Percentiles rank a stretch among this genome's conserved stretches.
phyloP scores from a whole-genome alignment of 2,113 vertebrate species.

The Capricornis sumatraensis region DNA sequence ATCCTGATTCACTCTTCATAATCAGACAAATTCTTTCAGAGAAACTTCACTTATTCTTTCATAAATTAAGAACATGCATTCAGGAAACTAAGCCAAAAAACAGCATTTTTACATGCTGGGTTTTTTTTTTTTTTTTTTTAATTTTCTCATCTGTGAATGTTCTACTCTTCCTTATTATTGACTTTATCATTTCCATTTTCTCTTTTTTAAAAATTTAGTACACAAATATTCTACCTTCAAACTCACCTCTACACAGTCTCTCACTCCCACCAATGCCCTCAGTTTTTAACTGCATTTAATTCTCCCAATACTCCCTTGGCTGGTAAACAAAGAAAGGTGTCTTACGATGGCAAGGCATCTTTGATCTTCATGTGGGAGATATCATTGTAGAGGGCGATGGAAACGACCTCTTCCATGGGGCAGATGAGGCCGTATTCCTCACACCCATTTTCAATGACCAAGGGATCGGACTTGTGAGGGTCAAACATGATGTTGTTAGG shows the following conservation, averaged over 20 bases:
- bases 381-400: conserved; percentile 95
- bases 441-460: conserved; percentile 98
- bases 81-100: conserved; percentile 9
- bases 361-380: conserved; percentile 99
- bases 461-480: conserved; percentile 97
- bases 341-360: conserved; percentile 98
- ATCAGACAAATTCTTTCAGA: not conserved
- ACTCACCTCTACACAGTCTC: not conserved
- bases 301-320: not conserved
- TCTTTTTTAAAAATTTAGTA: not conserved
- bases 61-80: not conserved
- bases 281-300: not conserved
- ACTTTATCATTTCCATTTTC: not conserved
- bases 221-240: not conserved
- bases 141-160: not conserved
- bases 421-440: conserved; percentile 98
- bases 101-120: not conserved
- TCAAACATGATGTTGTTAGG: conserved; percentile 99
- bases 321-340: conserved; percentile 59
- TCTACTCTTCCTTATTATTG: not conserved
- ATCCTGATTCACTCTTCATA: not conserved
- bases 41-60: not conserved
- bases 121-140: not conserved
- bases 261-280: not conserved
- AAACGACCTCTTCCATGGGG: conserved; percentile 97